These are phyloP conservation scores for Netelia fuscicornis DNA, from an alignment of 2,888 invertebrate species.

Conservation along the genomic window DNA sequence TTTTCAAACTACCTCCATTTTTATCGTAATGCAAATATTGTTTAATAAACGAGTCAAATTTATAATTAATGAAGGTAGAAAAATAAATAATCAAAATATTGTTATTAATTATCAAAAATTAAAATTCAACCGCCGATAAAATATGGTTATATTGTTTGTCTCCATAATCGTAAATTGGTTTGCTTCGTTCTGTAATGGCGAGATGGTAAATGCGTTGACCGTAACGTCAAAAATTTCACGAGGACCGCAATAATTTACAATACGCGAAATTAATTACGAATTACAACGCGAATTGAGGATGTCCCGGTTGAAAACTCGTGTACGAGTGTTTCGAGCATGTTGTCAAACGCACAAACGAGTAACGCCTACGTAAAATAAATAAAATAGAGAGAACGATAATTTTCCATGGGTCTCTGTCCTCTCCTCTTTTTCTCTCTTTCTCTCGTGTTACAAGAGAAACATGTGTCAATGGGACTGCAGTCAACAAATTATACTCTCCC, in stretches of 20 bases:
- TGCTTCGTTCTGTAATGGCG: no score
- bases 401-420: background rate
- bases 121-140: no score
- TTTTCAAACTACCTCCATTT: no score
- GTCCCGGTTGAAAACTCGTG: background rate
- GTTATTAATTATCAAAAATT: no score
- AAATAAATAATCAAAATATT: no score
- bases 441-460: constrained; percentile 30
- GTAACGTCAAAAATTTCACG: background rate
- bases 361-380: constrained; percentile 18
- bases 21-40: no score
- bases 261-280: constrained; percentile 39
- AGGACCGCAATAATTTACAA: constrained; percentile 9
- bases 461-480: background rate
- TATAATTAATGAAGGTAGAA: no score
- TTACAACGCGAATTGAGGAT: constrained; percentile 22
- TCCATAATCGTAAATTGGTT: no score
- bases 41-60: no score
- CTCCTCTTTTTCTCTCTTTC: background rate
- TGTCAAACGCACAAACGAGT: constrained; percentile 19
- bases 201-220: background rate
- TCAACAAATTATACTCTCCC: constrained; percentile 17
- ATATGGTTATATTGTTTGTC: no score
- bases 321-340: background rate
- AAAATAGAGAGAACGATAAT: background rate